These are phyloP conservation scores for Bombylius discolor DNA, from an alignment of 2,888 invertebrate genomes.

Conservation along the genomic window DNA sequence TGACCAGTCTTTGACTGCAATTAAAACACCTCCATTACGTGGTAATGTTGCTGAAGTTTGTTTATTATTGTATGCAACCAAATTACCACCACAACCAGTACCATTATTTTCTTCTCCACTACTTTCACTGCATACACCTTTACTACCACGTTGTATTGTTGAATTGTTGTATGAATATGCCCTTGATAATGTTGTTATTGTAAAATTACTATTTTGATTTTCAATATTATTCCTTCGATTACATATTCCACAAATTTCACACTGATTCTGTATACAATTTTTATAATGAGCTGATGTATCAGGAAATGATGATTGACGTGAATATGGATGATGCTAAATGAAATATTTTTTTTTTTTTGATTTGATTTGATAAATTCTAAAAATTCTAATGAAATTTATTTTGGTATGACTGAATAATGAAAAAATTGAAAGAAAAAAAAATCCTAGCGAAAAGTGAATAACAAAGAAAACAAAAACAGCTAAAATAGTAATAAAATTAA, in stretches of 20 bases:
- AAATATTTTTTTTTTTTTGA: neutral
- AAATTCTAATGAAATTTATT: too few relatives aligned
- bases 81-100: too few relatives aligned
- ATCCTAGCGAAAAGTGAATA: neutral
- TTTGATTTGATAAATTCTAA: neutral
- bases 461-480: neutral
- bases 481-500: too few relatives aligned
- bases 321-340: constrained; percentile 13
- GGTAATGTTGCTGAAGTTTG: constrained; percentile 22
- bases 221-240: constrained; percentile 38
- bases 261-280: constrained; percentile 13
- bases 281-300: constrained; percentile 11
- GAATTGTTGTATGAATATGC: constrained; percentile 14
- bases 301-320: constrained; percentile 19
- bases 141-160: too few relatives aligned
- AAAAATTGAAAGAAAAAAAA: neutral
- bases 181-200: constrained; percentile 33
- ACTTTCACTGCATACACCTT: too few relatives aligned
- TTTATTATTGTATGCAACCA: too few relatives aligned
- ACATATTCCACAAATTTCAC: constrained; percentile 33
- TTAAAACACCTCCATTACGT: constrained; percentile 45
- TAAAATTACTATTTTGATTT: constrained; percentile 37
- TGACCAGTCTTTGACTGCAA: constrained; percentile 52
- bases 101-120: too few relatives aligned
- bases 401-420: neutral